Percentiles rank a stretch among this genome's conserved stretches.
Conservation (phyloP, 2,113 vertebrate genomes). For the Otis tarda region DNA sequence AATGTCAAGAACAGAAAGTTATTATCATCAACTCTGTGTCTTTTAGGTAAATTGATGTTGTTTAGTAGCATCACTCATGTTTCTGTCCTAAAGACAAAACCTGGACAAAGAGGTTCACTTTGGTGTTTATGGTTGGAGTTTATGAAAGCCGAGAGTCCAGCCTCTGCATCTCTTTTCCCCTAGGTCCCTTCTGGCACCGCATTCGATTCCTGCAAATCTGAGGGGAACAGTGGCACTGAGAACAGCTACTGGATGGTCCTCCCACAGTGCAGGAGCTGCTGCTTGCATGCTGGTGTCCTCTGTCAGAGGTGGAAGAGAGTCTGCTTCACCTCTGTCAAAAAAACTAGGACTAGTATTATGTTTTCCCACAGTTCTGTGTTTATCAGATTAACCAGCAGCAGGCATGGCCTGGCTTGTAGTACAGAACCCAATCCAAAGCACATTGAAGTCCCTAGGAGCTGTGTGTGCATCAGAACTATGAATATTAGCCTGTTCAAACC, state of each 20-base stretch:
- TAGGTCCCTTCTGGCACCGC: neutral
- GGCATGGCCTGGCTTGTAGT: neutral
- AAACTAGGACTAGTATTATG: neutral
- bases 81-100: neutral
- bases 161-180: neutral
- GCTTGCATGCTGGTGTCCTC: accelerated
- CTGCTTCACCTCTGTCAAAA: neutral
- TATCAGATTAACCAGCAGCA: neutral
- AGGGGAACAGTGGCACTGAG: neutral
- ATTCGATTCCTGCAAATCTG: neutral
- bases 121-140: neutral
- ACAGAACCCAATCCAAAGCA: neutral
- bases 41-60: accelerated
- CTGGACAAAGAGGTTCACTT: neutral
- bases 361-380: neutral
- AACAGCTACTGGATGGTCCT: neutral
- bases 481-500: neutral
- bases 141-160: neutral
- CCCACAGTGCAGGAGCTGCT: neutral
- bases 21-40: neutral
- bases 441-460: neutral
- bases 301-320: neutral
- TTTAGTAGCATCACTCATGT: neutral
- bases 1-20: neutral
- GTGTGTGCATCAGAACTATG: neutral